A percentile compares a stretch with the other conserved stretches of the same genome.
Evolutionary conservation across 2,797 vertebrate species (phyloP).

Genomic region (Pteropus rufus): DNA sequence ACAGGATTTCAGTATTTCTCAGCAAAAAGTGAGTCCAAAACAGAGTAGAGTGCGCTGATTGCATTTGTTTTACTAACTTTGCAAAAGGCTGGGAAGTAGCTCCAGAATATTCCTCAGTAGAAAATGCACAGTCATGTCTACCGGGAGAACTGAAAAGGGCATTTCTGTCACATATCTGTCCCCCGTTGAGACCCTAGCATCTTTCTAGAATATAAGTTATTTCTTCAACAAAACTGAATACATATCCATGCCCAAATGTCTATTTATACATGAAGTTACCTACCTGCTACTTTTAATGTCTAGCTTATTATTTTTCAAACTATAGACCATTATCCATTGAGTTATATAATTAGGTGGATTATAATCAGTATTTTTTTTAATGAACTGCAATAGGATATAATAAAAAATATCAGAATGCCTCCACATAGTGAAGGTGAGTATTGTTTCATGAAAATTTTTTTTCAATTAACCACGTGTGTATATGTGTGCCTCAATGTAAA

Average conservation of each 20-base stretch:
- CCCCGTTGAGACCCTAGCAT: neutral
- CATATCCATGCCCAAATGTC: neutral
- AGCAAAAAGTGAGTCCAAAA: slow-evolving; percentile 24
- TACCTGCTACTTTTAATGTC: slow-evolving; percentile 38
- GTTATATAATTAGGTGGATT: neutral
- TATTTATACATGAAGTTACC: neutral
- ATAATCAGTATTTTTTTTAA: neutral
- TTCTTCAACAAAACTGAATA: slow-evolving; percentile 43
- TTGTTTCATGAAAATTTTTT: neutral
- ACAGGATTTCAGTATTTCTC: slow-evolving; percentile 37
- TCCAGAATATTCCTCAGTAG: neutral
- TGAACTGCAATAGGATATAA: neutral
- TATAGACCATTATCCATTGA: slow-evolving; percentile 25
- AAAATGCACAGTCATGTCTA: neutral
- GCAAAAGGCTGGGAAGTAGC: neutral
- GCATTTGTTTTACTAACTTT: neutral
- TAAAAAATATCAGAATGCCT: neutral
- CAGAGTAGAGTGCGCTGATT: neutral
- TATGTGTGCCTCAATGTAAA: neutral
- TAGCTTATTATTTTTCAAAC: slow-evolving; percentile 35
- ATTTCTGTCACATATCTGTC: neutral
- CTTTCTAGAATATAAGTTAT: slow-evolving; percentile 11
- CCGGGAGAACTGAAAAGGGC: neutral
- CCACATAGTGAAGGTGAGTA: neutral
- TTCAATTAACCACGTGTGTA: neutral